phyloP scores from a whole-genome alignment of 2,113 vertebrate genomes.

The Lophura nycthemera region DNA sequence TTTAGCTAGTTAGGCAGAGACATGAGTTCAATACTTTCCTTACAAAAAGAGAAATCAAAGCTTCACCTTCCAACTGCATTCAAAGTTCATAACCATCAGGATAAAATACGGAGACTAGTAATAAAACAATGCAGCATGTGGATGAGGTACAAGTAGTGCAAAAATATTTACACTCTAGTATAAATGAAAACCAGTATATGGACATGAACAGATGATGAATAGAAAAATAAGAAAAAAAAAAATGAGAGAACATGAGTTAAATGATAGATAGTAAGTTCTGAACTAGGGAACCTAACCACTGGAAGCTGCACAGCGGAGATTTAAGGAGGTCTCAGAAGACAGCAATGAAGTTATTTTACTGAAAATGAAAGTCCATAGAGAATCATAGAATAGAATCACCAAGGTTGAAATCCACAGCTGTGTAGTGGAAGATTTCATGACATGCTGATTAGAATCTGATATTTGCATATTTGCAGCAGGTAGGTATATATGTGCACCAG shows the following conservation, averaged over 20 bases:
- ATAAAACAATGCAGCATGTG: background rate
- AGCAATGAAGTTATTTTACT: background rate
- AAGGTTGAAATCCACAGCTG: background rate
- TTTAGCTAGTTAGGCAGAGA: background rate
- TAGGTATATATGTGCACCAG: background rate
- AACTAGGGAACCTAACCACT: background rate
- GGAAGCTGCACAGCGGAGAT: background rate
- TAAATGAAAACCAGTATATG: background rate
- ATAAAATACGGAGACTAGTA: background rate
- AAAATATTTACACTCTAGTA: background rate
- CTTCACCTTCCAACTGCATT: background rate
- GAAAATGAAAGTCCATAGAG: background rate
- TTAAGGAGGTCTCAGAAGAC: background rate
- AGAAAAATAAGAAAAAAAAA: background rate
- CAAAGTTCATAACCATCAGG: background rate
- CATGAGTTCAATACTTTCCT: background rate
- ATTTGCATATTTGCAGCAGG: fast-evolving
- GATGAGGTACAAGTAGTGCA: background rate
- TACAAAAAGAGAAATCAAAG: background rate
- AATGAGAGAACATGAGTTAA: background rate
- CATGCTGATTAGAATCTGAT: background rate
- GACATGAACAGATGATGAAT: background rate
- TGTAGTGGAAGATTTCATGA: background rate
- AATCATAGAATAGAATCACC: background rate
- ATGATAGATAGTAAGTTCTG: background rate